Evolutionary conservation across 2,113 vertebrate species (phyloP).

Genomic region (Osmerus eperlanus): DNA sequence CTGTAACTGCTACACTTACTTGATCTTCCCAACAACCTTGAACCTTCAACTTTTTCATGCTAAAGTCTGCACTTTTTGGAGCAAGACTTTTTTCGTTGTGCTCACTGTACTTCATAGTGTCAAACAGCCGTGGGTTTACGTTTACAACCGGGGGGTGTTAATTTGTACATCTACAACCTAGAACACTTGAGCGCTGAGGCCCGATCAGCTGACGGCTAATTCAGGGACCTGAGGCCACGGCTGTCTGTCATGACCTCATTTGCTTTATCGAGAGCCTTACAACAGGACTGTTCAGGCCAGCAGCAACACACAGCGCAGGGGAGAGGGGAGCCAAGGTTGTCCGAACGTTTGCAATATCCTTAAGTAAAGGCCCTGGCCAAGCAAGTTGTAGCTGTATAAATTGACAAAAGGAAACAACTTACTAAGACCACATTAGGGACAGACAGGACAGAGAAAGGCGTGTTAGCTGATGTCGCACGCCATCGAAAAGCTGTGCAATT

Average conservation of each 20-base stretch:
- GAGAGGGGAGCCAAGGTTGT: constrained; percentile 10
- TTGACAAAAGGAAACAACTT: constrained; percentile 27
- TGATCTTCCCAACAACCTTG: too few relatives aligned
- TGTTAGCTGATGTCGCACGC: constrained; percentile 18
- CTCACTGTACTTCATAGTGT: not conserved
- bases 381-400: constrained; percentile 26
- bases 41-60: too few relatives aligned
- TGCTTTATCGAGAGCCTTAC: constrained; percentile 31
- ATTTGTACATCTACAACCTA: constrained; percentile 30
- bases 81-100: not conserved
- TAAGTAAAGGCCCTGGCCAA: constrained; percentile 15
- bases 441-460: constrained; percentile 31
- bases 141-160: not conserved
- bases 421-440: constrained; percentile 21
- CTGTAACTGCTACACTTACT: too few relatives aligned
- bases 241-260: constrained; percentile 41
- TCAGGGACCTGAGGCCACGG: constrained; percentile 24
- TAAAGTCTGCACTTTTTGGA: not conserved
- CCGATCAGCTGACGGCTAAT: constrained; percentile 36
- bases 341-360: constrained; percentile 28
- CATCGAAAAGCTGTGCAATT: constrained; percentile 3
- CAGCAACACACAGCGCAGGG: constrained; percentile 6
- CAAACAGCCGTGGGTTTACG: not conserved
- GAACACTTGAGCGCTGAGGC: constrained; percentile 18
- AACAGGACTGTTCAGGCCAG: constrained; percentile 22